Percentiles rank a stretch among this genome's conserved stretches.
Evolutionary conservation across 2,888 invertebrate species (phyloP).

Genomic region (Lasioglossum pauxillum): DNA sequence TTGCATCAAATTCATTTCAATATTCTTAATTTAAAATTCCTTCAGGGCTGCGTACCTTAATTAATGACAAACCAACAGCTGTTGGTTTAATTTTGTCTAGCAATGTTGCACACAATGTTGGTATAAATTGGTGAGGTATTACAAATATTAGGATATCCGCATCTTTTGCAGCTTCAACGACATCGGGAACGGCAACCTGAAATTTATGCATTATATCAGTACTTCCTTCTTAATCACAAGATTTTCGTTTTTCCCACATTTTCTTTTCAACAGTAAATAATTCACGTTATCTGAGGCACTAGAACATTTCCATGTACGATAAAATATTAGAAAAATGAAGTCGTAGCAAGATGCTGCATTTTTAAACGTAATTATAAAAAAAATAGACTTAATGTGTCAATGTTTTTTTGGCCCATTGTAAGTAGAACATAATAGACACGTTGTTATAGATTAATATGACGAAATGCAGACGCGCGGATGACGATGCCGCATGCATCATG

Average conservation of each 20-base stretch:
- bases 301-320: background rate
- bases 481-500: background rate
- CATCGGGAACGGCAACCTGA: constrained; percentile 88
- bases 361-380: background rate
- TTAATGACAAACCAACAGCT: constrained; percentile 88
- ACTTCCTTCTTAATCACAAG: too few species aligned
- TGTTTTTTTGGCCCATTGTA: background rate
- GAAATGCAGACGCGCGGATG: background rate
- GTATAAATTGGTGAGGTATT: constrained; percentile 89
- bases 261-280: background rate
- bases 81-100: constrained; percentile 86
- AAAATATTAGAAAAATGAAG: background rate
- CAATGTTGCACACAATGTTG: constrained; percentile 86
- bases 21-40: background rate
- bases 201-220: constrained; percentile 21
- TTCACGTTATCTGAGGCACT: background rate
- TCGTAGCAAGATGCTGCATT: background rate
- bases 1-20: background rate
- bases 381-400: too few species aligned
- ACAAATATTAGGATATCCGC: constrained; percentile 89
- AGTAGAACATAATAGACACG: background rate
- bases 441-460: background rate
- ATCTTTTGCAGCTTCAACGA: constrained; percentile 87
- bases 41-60: constrained; percentile 85
- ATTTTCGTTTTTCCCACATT: too few species aligned